These are phyloP conservation scores for Mionectes olivaceus DNA, from an alignment of 2,797 vertebrate species.

Conservation along the genomic window DNA sequence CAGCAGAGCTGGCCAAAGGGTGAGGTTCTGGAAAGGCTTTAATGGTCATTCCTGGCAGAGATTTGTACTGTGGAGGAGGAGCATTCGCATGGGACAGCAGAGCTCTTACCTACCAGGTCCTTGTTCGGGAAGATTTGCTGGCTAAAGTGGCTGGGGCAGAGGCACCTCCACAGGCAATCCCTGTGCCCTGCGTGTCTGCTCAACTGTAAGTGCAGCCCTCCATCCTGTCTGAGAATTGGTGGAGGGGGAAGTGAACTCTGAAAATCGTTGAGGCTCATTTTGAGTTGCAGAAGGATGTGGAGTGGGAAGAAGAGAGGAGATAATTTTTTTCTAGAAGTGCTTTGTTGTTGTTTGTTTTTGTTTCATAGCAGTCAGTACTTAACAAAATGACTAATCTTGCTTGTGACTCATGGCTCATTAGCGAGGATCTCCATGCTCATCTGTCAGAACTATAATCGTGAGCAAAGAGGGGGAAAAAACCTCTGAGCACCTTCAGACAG, in stretches of 20 bases:
- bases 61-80: neutral
- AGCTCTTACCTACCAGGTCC: neutral
- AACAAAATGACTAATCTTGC: conserved; percentile 21
- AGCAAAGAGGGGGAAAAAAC: neutral
- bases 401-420: conserved; percentile 43
- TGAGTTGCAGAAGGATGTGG: neutral
- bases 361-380: neutral
- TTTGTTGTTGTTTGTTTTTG: conserved; percentile 43
- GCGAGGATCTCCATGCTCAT: neutral
- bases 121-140: neutral
- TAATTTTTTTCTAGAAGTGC: neutral
- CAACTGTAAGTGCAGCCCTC: neutral
- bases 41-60: neutral
- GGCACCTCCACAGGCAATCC: neutral
- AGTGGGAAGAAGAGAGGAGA: neutral
- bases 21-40: neutral
- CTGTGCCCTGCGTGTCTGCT: neutral
- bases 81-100: neutral
- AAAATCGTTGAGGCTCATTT: neutral
- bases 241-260: neutral
- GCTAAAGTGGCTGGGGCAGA: neutral
- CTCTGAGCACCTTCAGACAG: neutral
- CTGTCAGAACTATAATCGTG: neutral
- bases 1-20: neutral
- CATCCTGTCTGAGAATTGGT: neutral